Conservation (phyloP, 2,888 invertebrate genomes). For the Herminia tarsipennalis region DNA sequence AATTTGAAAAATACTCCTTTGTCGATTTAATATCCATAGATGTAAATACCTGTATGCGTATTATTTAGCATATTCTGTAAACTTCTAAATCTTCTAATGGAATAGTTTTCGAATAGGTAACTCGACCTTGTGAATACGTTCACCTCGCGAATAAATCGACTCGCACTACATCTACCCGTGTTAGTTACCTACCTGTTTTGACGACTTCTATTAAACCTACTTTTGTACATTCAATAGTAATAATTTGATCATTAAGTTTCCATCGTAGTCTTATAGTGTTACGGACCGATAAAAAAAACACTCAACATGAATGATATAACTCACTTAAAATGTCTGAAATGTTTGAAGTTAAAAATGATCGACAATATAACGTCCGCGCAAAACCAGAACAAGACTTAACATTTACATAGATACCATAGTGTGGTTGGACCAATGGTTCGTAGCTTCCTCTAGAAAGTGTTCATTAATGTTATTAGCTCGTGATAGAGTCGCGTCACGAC, state of each 20-base stretch:
- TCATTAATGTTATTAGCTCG: constrained; percentile 39
- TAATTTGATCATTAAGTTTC: constrained; percentile 61
- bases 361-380: constrained; percentile 66
- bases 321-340: no score
- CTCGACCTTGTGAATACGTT: constrained; percentile 78
- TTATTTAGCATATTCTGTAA: no score
- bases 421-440: constrained; percentile 35
- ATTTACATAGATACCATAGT: constrained; percentile 35
- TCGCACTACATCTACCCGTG: constrained; percentile 37
- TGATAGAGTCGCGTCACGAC: constrained; percentile 46
- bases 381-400: constrained; percentile 24
- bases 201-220: constrained; percentile 56
- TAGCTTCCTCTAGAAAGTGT: constrained; percentile 53
- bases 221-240: constrained; percentile 69
- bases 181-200: constrained; percentile 43
- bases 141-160: constrained; percentile 71
- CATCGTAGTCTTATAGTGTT: no score
- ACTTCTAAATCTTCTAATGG: constrained; percentile 14
- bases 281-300: no score
- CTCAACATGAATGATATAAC: no score
- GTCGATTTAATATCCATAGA: no score
- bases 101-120: constrained; percentile 34
- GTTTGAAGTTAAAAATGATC: no score
- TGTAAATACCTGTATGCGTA: no score
- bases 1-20: no score